Evolutionary conservation across 2,888 invertebrate species (phyloP).

Genomic region (Drosophila subsilvestris): DNA sequence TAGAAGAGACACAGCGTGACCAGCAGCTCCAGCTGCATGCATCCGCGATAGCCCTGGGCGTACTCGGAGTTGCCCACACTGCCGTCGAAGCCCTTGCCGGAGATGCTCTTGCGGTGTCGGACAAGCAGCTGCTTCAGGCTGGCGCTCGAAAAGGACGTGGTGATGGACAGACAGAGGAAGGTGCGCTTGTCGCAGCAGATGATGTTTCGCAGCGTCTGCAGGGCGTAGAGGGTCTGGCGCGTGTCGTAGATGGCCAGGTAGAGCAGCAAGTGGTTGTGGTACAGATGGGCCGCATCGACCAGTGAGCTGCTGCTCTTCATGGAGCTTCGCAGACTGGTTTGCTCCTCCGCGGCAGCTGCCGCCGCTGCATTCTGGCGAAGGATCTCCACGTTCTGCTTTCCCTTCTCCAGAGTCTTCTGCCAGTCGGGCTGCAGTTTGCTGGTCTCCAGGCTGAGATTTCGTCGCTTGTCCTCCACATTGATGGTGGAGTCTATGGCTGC

Average conservation of each 20-base stretch:
- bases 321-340: constrained; percentile 62
- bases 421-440: constrained; percentile 77
- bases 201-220: constrained; percentile 90
- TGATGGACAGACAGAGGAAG: constrained; percentile 90
- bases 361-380: constrained; percentile 80
- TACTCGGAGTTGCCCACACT: constrained; percentile 87
- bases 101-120: constrained; percentile 91
- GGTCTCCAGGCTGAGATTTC: constrained; percentile 79
- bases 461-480: constrained; percentile 82
- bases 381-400: constrained; percentile 84
- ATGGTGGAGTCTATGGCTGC: constrained; percentile 72
- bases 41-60: constrained; percentile 89
- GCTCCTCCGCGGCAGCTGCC: constrained; percentile 64
- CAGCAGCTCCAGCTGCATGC: constrained; percentile 92
- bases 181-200: constrained; percentile 89
- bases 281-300: constrained; percentile 83
- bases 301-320: constrained; percentile 65
- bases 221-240: constrained; percentile 88
- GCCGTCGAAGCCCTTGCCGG: constrained; percentile 88
- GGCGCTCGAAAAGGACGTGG: constrained; percentile 88
- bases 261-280: constrained; percentile 93
- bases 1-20: constrained; percentile 91
- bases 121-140: constrained; percentile 83
- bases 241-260: constrained; percentile 92
- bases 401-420: constrained; percentile 83